Conservation (phyloP, 2,113 vertebrate genomes). For the Takifugu bimaculatus region DNA sequence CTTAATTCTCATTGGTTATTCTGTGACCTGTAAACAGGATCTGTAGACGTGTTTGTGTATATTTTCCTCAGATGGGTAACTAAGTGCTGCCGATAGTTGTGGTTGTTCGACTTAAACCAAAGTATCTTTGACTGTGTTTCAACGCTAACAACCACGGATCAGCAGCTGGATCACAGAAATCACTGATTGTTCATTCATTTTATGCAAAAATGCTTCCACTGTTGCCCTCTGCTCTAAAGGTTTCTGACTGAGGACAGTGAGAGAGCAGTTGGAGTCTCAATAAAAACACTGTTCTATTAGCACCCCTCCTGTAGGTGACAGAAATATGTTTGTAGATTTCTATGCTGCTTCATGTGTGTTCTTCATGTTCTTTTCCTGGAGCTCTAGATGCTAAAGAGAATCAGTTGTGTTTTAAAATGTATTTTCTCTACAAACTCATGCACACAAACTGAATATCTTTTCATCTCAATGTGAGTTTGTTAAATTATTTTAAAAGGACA, state of each 20-base stretch:
- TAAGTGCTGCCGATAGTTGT: constrained; percentile 38
- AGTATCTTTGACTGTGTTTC: neutral
- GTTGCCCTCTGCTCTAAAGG: neutral
- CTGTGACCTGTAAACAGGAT: constrained; percentile 13
- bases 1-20: constrained; percentile 20
- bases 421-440: constrained; percentile 23
- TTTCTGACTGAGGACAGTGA: too few species aligned
- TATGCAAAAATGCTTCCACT: constrained; percentile 3
- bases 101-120: constrained; percentile 13
- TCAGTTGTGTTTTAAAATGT: constrained; percentile 11
- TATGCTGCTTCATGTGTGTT: constrained; percentile 13
- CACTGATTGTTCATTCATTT: neutral
- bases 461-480: constrained; percentile 38
- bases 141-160: neutral
- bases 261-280: too few species aligned
- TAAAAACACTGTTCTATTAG: constrained; percentile 14
- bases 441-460: constrained; percentile 11
- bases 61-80: constrained; percentile 11
- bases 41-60: constrained; percentile 20
- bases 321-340: constrained; percentile 9
- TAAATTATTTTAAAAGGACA: constrained; percentile 17
- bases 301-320: constrained; percentile 1
- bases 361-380: constrained; percentile 4
- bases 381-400: constrained; percentile 21
- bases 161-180: neutral